Conservation (phyloP, 2,888 invertebrate species). For the Argyra leucocephala region DNA sequence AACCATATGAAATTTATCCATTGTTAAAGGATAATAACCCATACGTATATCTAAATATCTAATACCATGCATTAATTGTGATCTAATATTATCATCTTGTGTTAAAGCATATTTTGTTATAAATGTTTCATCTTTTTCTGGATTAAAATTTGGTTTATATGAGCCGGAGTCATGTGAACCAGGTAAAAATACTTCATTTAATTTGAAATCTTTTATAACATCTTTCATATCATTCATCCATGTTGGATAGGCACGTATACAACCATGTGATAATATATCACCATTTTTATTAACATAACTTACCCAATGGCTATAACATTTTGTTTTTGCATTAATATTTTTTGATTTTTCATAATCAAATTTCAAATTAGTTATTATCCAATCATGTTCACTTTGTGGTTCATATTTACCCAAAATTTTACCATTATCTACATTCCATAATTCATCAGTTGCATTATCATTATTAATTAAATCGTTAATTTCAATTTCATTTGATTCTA, state of each 20-base stretch:
- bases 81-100: conserved; percentile 50
- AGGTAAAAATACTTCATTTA: conserved; percentile 54
- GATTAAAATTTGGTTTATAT: conserved; percentile 43
- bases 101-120: conserved; percentile 47
- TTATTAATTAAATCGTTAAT: neutral
- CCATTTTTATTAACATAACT: conserved; percentile 36
- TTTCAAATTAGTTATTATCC: conserved; percentile 23
- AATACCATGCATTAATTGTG: conserved; percentile 52
- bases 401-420: conserved; percentile 19
- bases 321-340: conserved; percentile 32
- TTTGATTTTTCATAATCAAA: conserved; percentile 35
- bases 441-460: neutral
- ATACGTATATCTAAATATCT: conserved; percentile 54
- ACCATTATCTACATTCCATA: conserved; percentile 36
- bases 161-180: conserved; percentile 63
- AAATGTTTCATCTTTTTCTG: conserved; percentile 36
- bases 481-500: neutral
- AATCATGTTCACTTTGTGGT: neutral
- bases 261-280: conserved; percentile 40
- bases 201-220: conserved; percentile 42
- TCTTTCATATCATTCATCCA: conserved; percentile 50
- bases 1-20: conserved; percentile 47
- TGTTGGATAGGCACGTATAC: conserved; percentile 47
- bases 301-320: conserved; percentile 42
- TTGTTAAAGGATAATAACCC: conserved; percentile 44